These are phyloP conservation scores for Sebastes vulpes DNA, from an alignment of 2,797 vertebrate genomes.

Conservation along the genomic window DNA sequence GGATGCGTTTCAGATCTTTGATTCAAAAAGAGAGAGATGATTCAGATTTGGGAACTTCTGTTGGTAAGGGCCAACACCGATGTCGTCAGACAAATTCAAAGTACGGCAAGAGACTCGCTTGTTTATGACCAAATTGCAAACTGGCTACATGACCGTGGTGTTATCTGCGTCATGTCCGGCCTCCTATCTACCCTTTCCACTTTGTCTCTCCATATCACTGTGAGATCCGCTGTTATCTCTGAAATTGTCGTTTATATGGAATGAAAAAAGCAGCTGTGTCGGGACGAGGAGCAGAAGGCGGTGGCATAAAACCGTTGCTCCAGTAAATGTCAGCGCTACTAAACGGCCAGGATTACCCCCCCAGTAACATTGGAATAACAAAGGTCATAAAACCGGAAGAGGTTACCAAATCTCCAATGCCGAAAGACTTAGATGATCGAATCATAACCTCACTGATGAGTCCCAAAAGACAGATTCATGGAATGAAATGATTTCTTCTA, in stretches of 20 bases:
- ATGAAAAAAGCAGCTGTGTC: conserved; percentile 34
- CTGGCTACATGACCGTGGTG: neutral
- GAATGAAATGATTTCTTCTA: neutral
- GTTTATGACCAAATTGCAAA: neutral
- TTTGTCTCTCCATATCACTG: conserved; percentile 16
- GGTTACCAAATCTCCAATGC: conserved; percentile 25
- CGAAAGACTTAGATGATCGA: conserved; percentile 14
- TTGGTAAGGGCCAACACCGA: neutral
- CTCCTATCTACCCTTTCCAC: neutral
- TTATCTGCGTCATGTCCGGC: neutral
- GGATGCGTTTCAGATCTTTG: too few relatives aligned
- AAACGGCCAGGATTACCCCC: conserved; percentile 48
- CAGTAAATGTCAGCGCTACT: conserved; percentile 68
- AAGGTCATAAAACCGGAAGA: conserved; percentile 44
- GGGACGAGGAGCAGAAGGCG: conserved; percentile 40
- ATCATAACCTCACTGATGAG: conserved; percentile 1
- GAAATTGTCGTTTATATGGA: conserved; percentile 19
- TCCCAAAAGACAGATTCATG: conserved; percentile 11
- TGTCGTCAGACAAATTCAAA: neutral
- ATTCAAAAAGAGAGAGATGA: neutral
- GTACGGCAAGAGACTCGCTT: neutral
- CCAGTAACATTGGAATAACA: conserved; percentile 40
- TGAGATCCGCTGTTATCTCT: conserved; percentile 36
- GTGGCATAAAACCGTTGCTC: conserved; percentile 32
- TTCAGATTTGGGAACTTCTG: neutral